A percentile compares a stretch with the other conserved stretches of the same genome.
Evolutionary conservation across 2,797 vertebrate species (phyloP).

Genomic region (Acanthiza pusilla): DNA sequence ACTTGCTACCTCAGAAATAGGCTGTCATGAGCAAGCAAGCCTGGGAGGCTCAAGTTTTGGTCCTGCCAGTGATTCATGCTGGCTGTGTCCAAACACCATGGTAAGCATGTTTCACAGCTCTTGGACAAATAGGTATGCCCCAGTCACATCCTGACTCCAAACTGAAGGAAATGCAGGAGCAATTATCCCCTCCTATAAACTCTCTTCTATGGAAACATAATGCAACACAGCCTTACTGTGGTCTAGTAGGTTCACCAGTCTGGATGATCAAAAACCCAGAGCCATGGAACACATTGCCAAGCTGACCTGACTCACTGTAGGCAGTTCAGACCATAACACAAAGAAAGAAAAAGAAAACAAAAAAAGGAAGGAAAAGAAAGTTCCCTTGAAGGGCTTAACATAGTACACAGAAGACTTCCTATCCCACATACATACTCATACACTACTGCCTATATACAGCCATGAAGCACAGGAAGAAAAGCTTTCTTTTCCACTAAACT

Average conservation of each 20-base stretch:
- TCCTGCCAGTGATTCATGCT: background rate
- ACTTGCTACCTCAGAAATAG: background rate
- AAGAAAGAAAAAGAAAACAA: background rate
- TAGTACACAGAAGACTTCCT: background rate
- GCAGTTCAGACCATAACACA: background rate
- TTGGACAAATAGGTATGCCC: background rate
- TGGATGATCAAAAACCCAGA: background rate
- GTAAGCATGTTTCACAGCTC: constrained; percentile 3
- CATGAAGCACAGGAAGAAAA: background rate
- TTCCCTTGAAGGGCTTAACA: background rate
- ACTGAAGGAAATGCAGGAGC: background rate
- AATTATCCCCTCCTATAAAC: constrained; percentile 18
- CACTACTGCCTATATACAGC: background rate
- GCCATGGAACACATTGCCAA: background rate
- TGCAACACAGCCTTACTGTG: background rate
- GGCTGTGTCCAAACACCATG: background rate
- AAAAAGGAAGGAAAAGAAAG: background rate
- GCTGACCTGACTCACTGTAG: background rate
- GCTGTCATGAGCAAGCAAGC: background rate
- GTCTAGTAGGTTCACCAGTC: background rate
- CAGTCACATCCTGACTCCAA: constrained; percentile 17
- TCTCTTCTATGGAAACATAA: background rate
- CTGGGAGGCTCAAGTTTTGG: background rate
- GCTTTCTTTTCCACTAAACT: background rate
- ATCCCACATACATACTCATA: background rate